A percentile compares a stretch with the other conserved stretches of the same genome.
These are phyloP conservation scores for Automeris io DNA, from an alignment of 2,888 invertebrate genomes.

Conservation along the genomic window DNA sequence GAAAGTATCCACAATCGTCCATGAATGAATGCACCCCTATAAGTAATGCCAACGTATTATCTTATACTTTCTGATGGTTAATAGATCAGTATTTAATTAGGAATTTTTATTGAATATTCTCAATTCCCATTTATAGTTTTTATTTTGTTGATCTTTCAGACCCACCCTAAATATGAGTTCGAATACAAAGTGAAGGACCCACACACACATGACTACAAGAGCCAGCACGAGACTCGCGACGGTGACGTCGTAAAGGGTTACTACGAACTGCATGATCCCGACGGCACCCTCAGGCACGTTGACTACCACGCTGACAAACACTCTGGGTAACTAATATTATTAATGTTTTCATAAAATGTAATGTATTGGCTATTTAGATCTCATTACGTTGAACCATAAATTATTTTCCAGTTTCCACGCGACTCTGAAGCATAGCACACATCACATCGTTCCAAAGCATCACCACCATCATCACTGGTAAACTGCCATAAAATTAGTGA, in stretches of 20 bases:
- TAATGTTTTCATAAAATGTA: neutral
- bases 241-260: slow-evolving; percentile 59
- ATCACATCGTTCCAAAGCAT: slow-evolving; percentile 26
- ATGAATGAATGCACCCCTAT: no score
- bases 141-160: slow-evolving; percentile 19
- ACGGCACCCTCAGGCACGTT: slow-evolving; percentile 71
- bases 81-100: neutral
- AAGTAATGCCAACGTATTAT: no score
- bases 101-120: no score
- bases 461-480: slow-evolving; percentile 17
- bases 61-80: no score
- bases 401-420: slow-evolving; percentile 26
- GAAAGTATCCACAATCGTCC: no score
- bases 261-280: slow-evolving; percentile 66
- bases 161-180: slow-evolving; percentile 53
- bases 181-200: slow-evolving; percentile 56
- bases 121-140: neutral
- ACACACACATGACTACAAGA: slow-evolving; percentile 70
- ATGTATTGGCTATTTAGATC: neutral
- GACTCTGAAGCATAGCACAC: slow-evolving; percentile 29
- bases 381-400: neutral
- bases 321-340: slow-evolving; percentile 42
- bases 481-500: no score
- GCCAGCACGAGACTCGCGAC: slow-evolving; percentile 62
- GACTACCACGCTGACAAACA: slow-evolving; percentile 72